Evolutionary conservation across 2,888 invertebrate species (phyloP).

Genomic region (Synanthedon andrenaeformis): DNA sequence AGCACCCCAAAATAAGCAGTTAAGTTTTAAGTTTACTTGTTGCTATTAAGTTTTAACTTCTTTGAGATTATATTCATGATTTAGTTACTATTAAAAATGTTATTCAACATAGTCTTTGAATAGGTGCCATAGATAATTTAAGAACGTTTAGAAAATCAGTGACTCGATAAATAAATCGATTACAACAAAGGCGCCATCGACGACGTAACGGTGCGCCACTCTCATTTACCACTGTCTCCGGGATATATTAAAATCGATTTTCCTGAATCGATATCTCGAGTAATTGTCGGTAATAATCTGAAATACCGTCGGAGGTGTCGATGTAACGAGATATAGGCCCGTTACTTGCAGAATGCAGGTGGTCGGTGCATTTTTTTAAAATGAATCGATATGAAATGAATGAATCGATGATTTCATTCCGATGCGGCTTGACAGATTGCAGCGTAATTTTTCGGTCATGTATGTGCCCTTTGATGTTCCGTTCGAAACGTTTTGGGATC

Average conservation of each 20-base stretch:
- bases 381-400: constrained; percentile 22
- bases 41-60: too few relatives aligned
- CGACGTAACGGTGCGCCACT: constrained; percentile 14
- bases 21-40: too few relatives aligned
- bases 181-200: neutral
- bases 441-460: constrained; percentile 15
- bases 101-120: too few relatives aligned
- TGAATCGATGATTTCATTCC: constrained; percentile 31
- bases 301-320: constrained; percentile 40
- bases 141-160: too few relatives aligned
- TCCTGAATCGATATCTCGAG: constrained; percentile 36
- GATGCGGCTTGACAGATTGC: constrained; percentile 19
- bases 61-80: too few relatives aligned
- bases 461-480: constrained; percentile 15
- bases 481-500: constrained; percentile 1
- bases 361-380: constrained; percentile 30
- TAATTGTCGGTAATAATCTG: constrained; percentile 50
- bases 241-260: constrained; percentile 28
- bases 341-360: constrained; percentile 54
- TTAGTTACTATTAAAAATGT: too few relatives aligned
- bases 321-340: constrained; percentile 44
- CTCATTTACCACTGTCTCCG: constrained; percentile 23
- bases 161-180: neutral
- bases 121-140: too few relatives aligned
- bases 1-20: too few relatives aligned